phyloP scores from a whole-genome alignment of 37 sponge, comb jelly and placozoan genomes.

The Cliona cf. orientalis region DNA sequence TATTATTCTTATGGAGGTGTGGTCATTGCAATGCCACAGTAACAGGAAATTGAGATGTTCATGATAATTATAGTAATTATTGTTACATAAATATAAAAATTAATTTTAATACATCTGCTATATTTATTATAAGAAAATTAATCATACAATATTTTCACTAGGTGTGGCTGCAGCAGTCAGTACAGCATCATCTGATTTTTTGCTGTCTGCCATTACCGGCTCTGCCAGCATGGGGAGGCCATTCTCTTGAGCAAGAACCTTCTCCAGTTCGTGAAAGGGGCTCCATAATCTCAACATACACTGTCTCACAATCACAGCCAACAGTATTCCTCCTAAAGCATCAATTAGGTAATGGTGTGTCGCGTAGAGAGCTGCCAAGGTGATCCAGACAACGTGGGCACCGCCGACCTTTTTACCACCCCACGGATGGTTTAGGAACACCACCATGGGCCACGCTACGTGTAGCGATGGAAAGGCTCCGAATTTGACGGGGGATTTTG shows the following conservation, averaged over 20 bases:
- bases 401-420: slow-evolving; percentile 64
- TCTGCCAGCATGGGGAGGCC: too few species aligned
- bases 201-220: too few species aligned
- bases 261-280: slow-evolving; percentile 64
- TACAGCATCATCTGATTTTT: too few species aligned
- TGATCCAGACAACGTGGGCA: slow-evolving; percentile 78
- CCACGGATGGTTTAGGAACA: slow-evolving; percentile 83
- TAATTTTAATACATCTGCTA: too few species aligned
- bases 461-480: slow-evolving; percentile 92
- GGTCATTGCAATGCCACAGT: too few species aligned
- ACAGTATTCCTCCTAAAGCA: slow-evolving; percentile 78
- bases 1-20: too few species aligned
- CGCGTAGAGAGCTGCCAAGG: slow-evolving; percentile 84
- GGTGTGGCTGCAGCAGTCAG: too few species aligned
- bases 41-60: too few species aligned
- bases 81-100: too few species aligned
- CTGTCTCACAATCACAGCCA: slow-evolving; percentile 58
- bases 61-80: too few species aligned
- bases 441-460: slow-evolving; percentile 79
- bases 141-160: too few species aligned
- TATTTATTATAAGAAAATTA: too few species aligned
- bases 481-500: slow-evolving; percentile 80
- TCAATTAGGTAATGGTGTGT: slow-evolving; percentile 85
- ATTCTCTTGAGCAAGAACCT: not conserved
- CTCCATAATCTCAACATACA: slow-evolving; percentile 75